Base-by-base conservation (phyloP, 2,888 invertebrate genomes). In the Campopleginae sp. region DNA sequence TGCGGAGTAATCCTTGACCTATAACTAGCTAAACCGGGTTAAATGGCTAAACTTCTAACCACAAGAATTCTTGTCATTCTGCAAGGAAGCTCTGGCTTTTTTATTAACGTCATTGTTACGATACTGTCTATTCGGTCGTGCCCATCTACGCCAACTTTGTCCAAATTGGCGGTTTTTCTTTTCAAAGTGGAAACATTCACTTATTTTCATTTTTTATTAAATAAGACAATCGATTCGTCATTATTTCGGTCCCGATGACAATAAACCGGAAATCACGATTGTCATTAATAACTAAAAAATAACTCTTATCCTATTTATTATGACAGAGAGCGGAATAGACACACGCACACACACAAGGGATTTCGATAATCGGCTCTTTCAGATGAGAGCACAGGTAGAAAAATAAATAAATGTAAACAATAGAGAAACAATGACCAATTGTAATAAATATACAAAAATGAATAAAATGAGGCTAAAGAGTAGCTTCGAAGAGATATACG, bases 61-160 rank as follows among this genome's bases (percentile, higher is more conserved):
- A 42, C 63, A 76, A 61, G 31, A 58, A 65, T 76, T 72, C 17
- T 48, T 70, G 19, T 66, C 48, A 77, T 68, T 84, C 72, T 63
- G 58, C 76, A 80, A 84, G 31, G 46, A 61, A 77, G 23, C 48
- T 77, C 48, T 80, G 76, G 66, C 44, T 58, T 58, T 61, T 54
- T 71, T 71, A 46, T 51, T 80, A 46, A 80, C 72, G 71, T 77
- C 76, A 84, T 42, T 77, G 71, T 72, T 42, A 71, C 79, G 80
- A 51, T 58, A 58, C 58, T 70, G 84, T 80, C 72, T 80, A 58
- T 80, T 84, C 66, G 76, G 46, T 72, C 72, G 76, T 65, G 71
- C 77, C 85, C 78, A 81, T 70, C 74, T 85, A 85, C 44, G 23
- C 23, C 23, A 12, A 44, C 23, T 44, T 44, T 17, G 14, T 38